A percentile compares a stretch with the other conserved stretches of the same genome.
Evolutionary conservation across 2,888 invertebrate species (phyloP).

Genomic region (Trachelus tabidus): DNA sequence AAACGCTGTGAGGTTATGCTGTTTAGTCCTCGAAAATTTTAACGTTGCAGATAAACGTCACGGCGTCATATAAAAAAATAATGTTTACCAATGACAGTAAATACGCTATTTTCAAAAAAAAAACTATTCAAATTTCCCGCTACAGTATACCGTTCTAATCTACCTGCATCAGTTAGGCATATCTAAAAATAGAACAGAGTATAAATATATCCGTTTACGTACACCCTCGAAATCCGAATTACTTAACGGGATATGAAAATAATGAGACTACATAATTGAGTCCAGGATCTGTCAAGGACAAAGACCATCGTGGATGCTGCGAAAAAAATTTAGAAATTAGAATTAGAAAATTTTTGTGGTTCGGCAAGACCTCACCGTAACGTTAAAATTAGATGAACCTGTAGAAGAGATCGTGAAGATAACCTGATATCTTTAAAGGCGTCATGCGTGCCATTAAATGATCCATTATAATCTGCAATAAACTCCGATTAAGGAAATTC

Average conservation of each 20-base stretch:
- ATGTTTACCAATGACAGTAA: neutral
- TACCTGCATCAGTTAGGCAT: neutral
- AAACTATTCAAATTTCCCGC: neutral
- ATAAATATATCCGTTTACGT: neutral
- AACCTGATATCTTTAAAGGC: too few species aligned
- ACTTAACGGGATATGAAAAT: neutral
- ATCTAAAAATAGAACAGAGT: neutral
- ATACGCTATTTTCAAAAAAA: neutral
- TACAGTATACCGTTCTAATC: neutral
- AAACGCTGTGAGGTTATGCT: neutral
- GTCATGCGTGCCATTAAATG: too few species aligned
- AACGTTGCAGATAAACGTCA: neutral
- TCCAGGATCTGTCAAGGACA: too few species aligned
- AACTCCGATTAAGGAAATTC: neutral
- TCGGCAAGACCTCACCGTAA: too few species aligned
- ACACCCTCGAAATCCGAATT: neutral
- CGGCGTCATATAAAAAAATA: neutral
- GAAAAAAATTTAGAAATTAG: too few species aligned
- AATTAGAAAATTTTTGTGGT: too few species aligned
- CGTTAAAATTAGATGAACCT: too few species aligned
- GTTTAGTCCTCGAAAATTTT: neutral
- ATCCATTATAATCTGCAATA: too few species aligned
- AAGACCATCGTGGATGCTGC: too few species aligned
- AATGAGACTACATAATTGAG: neutral
- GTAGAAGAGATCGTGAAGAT: too few species aligned